Evolutionary conservation across 2,888 invertebrate species (phyloP), one percentile per base, ranked within the genome.

Genomic region (Cyaniris semiargus): DNA sequence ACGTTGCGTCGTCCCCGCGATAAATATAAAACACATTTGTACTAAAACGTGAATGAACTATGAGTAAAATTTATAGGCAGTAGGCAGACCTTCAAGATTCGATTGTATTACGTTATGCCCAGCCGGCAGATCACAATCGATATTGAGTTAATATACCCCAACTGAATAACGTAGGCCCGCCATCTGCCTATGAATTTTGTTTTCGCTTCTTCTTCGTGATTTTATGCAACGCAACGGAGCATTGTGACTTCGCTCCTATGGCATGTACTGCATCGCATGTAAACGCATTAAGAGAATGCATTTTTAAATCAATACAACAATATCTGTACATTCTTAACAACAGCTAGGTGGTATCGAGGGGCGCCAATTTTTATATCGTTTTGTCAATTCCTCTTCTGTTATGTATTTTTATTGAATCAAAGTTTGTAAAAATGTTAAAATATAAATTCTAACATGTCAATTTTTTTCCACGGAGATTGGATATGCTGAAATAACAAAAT

Each of bases 371-470:
- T 66, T 18, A 15, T 66, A 66, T 21, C 31, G 66, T 66, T 66
- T 66, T 66, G 27, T 66, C 27, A 66, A 66, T 27, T 31, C 5
- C 27, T 66, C 13, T 66, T 1, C 6, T 23, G 44, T 44, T 44
- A 44, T 44, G 44, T 60, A 60, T 23, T 10, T 60, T 23, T 10
- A 21, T 23, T 8, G 23, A 60, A 66, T 72, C 1, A 10, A 23
- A 72, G 15, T 44, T 44, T 44, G 23, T 13, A 10, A 38, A 44
- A 72, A 44, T 44, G 23, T 84, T 82, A 81, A 71, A 44, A 21
- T 7, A 44, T 4, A 38, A 72, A 72, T 21, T 21, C n/a, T 21
- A 21, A 23, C 38, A 38, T 72, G 38, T 21, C 8, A 71, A 10
- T 70, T 70, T 3, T 18, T 53, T 5, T 18, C 44, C 10, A 53